A percentile compares a stretch with the other conserved stretches of the same genome.
Evolutionary conservation across 2,113 vertebrate genomes (phyloP).

Genomic region (Scolopax mira): DNA sequence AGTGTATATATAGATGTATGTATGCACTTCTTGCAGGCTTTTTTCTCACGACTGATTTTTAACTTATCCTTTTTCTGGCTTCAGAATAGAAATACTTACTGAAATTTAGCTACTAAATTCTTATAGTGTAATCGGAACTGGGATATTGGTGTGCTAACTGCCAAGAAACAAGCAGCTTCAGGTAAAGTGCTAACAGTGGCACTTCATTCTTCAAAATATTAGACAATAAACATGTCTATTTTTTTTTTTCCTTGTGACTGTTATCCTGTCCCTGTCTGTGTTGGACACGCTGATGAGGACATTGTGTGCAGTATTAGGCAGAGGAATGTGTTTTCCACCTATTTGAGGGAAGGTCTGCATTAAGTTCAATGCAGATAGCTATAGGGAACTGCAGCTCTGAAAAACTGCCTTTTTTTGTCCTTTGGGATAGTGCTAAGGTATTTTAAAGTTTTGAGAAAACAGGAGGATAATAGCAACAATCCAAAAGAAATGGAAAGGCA

Average conservation of each 20-base stretch:
- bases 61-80: neutral
- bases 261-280: accelerated
- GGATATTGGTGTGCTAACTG: neutral
- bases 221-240: accelerated
- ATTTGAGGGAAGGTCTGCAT: neutral
- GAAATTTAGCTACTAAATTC: neutral
- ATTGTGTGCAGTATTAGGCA: neutral
- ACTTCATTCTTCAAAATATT: neutral
- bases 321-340: neutral
- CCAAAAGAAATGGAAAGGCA: neutral
- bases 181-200: neutral
- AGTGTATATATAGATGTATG: neutral
- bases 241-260: neutral
- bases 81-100: neutral
- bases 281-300: accelerated
- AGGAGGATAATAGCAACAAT: neutral
- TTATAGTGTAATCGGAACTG: neutral
- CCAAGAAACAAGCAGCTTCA: neutral
- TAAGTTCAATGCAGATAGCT: neutral
- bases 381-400: neutral
- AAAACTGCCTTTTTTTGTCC: neutral
- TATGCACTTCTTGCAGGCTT: neutral
- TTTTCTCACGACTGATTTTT: neutral
- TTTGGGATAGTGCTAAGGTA: neutral
- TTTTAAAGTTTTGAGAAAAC: neutral